A percentile compares a stretch with the other conserved stretches of the same genome.
Conservation (phyloP, 2,797 vertebrate species). For the Diceros bicornis region DNA sequence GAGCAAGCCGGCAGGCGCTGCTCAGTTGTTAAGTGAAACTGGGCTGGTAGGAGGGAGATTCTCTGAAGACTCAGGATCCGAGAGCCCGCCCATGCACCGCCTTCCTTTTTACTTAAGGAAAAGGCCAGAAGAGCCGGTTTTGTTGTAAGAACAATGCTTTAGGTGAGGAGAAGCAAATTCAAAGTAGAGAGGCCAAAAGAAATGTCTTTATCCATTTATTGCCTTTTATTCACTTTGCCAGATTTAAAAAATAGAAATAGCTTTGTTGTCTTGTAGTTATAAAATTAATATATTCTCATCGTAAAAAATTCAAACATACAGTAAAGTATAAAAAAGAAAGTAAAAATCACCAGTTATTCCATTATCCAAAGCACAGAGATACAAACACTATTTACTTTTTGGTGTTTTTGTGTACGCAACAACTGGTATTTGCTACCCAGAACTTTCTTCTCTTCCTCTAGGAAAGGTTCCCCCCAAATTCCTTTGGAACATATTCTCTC, state of each 20-base stretch:
- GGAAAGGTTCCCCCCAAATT: not conserved
- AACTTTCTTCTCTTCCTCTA: not conserved
- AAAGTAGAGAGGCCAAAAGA: not conserved
- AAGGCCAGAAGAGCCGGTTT: not conserved
- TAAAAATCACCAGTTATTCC: not conserved
- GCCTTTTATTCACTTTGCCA: slow-evolving; percentile 3
- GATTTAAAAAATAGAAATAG: not conserved
- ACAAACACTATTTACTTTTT: not conserved
- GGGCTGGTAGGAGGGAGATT: not conserved
- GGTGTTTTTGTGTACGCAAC: not conserved
- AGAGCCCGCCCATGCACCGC: not conserved
- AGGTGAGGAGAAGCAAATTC: not conserved
- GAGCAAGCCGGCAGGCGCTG: not conserved
- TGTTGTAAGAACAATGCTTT: not conserved
- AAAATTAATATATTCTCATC: not conserved
- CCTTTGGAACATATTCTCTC: not conserved
- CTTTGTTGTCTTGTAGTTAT: not conserved
- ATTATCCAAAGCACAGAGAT: not conserved
- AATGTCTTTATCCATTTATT: not conserved
- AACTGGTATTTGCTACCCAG: not conserved
- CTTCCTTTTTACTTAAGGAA: not conserved
- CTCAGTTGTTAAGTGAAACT: not conserved
- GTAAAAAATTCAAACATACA: not conserved
- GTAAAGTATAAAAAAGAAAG: not conserved
- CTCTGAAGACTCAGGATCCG: not conserved